Evolutionary conservation across 2,113 vertebrate species (phyloP), one percentile per base, ranked within the genome.

Genomic region (Monopterus albus): DNA sequence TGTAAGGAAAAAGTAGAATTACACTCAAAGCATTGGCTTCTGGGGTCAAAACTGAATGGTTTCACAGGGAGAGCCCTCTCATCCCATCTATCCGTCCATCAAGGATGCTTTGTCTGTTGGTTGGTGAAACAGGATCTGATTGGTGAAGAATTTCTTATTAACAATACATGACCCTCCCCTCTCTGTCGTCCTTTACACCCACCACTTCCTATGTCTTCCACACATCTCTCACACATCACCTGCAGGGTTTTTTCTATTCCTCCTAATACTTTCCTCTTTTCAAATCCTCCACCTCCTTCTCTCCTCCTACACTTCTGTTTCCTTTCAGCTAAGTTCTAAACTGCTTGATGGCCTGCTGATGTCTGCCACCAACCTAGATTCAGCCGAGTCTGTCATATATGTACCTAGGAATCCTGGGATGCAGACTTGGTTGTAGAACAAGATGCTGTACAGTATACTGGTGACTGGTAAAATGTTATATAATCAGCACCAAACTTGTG

Each of bases 121-220:
- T 78, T 42, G 83, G 62, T 87, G 79, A 94, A 93, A 83, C 72
- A 62, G 36, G 83, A 89, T 75, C 87, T 82, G 72, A 87, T 80
- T 79, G 82, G 81, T 60, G 83, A 78, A 78, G 70, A 83, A 62
- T 40, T 72, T 78, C 79, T 88, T 82, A 91, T 93, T 91, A 93
- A 94, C 87, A 89, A 91, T 92, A 80, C 53, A 86, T 87, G 67
- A 80, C 38, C 79, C 55, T 23, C 13, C 39, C 39, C 31, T 25
- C 11, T 49, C 36, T n/a, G n/a, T n/a, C n/a, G n/a, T n/a, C 62
- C 11, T 56, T n/a, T 31, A 20, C 26, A 21, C 26, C 20, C 26
- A 13, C 10, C 36, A 66, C 65, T 74, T 84, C 78, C 75, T 66
- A 45, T 56, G 12, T 61, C 67, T 62, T 61, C 20, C 43, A 14